Evolutionary conservation across 23 tunicate species (phyloP), one percentile per base, ranked within the genome.

Genomic region (Clavelina lepadiformis): DNA sequence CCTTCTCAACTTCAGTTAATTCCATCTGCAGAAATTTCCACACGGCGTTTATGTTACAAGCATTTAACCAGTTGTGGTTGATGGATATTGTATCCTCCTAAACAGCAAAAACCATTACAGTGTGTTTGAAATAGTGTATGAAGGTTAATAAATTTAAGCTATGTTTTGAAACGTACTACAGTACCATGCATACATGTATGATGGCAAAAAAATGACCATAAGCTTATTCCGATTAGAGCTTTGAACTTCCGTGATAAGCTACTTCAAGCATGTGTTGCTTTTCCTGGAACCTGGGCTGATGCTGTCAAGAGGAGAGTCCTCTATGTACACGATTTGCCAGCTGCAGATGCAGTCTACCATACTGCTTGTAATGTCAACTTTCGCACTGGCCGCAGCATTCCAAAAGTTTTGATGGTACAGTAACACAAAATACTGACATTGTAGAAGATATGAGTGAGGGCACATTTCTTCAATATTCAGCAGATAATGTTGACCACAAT

Each of bases 11-110:
- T 20, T 49, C 64, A 19, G 32, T 60, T 28, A 68, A 55, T 50
- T 89, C 82, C 2, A 54, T 27, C 31, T 69, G 67, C 1, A 89
- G 58, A 63, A 81, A 89, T 1, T 49, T 29, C 83, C 83, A 75
- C 23, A 76, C 83, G 2, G 0, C 3, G 3, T 31, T 22, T 27
- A 89, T 38, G 37, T 68, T 80, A 38, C 79, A 74, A 26, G 71
- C 83, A 58, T 89, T 89, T 19, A 81, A 45, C 97, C 97, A 89
- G 35, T 89, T 89, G 46, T 89, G 97, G 72, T 89, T 89, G 37
- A 89, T 89, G 24, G 97, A 89, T 26, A 89, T 89, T 5, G 97
- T 89, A 58, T 75, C 77, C 51, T 83, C 92, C 92, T 82, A 38
- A 34, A n/a, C n/a, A n/a, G n/a, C n/a, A n/a, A n/a, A n/a, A n/a